Conservation (phyloP, 2,797 vertebrate species). For the Hydrophis major region DNA sequence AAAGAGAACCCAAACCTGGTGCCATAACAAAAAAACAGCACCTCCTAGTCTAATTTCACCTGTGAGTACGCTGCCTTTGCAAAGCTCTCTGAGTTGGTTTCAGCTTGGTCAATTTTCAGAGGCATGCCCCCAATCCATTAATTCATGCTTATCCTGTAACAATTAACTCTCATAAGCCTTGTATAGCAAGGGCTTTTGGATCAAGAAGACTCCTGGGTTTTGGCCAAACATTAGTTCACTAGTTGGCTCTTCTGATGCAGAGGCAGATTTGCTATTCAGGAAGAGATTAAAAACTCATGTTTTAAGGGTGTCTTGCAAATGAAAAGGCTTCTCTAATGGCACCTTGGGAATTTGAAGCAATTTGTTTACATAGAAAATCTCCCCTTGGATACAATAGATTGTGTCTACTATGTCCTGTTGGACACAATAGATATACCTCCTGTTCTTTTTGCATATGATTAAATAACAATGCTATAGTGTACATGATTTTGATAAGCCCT, state of each 20-base stretch:
- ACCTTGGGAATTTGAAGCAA: slow-evolving; percentile 1
- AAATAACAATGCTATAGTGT: background rate
- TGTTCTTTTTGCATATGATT: background rate
- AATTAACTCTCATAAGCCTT: background rate
- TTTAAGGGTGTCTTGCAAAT: background rate
- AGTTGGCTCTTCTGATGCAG: slow-evolving; percentile 5
- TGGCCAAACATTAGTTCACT: background rate
- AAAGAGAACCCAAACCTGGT: slow-evolving; percentile 62
- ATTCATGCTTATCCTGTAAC: slow-evolving; percentile 1
- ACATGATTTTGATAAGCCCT: background rate
- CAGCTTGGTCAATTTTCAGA: background rate
- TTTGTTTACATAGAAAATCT: background rate
- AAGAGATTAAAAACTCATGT: background rate
- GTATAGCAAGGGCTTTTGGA: background rate
- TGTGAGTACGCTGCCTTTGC: background rate
- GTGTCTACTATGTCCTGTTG: slow-evolving; percentile 25
- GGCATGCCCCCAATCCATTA: background rate
- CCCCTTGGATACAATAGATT: background rate
- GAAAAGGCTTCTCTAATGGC: slow-evolving; percentile 18
- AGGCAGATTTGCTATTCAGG: slow-evolving; percentile 9
- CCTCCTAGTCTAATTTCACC: background rate
- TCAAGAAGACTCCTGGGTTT: background rate
- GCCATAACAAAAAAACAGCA: slow-evolving; percentile 34
- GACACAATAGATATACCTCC: background rate
- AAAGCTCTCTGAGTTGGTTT: background rate